These are phyloP conservation scores for Platyrinchus mystaceus DNA, from an alignment of 2,797 vertebrate species.

Conservation along the genomic window DNA sequence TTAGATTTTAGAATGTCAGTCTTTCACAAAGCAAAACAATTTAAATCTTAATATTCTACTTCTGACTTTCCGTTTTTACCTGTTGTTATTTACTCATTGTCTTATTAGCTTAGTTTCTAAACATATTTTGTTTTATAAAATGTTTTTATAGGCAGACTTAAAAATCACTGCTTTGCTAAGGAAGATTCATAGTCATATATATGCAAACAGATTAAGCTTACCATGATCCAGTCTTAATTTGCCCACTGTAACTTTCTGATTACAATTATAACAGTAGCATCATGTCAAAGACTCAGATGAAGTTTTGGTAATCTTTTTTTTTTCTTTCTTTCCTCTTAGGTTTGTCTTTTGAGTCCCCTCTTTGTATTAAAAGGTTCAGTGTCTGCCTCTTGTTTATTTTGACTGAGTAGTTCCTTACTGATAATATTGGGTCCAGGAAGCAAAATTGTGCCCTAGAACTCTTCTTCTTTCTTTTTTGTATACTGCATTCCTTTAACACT, in stretches of 20 bases:
- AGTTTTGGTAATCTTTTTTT: background rate
- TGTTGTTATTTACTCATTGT: background rate
- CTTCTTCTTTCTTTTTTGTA: background rate
- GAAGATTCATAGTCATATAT: background rate
- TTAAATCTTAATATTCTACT: background rate
- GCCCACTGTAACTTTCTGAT: background rate
- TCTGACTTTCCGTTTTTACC: background rate
- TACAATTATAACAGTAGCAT: background rate
- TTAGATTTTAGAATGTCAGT: constrained; percentile 4
- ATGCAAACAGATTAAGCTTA: background rate
- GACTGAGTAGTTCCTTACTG: background rate
- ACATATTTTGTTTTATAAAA: background rate
- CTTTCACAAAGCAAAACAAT: background rate
- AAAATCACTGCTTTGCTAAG: background rate
- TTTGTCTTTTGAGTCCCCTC: background rate
- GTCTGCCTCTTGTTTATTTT: background rate
- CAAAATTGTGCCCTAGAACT: background rate
- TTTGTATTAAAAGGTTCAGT: background rate
- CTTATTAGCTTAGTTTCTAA: background rate
- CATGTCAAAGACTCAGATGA: background rate
- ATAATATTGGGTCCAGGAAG: background rate
- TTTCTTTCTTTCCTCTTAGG: background rate
- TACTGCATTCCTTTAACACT: background rate
- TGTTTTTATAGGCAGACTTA: background rate
- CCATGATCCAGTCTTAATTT: background rate